Evolutionary conservation across 1,140 invertebrate genomes (phyloP), one percentile per base, ranked within the genome.

Genomic region (Drosophila eugracilis): DNA sequence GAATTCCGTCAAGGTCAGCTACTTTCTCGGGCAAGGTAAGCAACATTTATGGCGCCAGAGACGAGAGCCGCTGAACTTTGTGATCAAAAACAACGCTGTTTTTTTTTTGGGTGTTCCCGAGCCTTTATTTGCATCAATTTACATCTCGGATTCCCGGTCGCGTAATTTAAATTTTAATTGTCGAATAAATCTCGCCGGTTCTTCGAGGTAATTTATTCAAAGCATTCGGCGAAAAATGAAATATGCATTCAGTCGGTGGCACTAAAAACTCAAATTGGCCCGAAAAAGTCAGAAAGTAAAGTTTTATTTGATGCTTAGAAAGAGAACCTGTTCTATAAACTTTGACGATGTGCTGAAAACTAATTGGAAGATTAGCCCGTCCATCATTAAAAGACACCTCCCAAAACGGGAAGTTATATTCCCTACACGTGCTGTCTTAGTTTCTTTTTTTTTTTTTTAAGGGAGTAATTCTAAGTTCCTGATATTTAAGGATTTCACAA

Each of bases 1-100:
- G 21, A 70, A 73, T 62, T 53, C 54, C 42, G 47, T 78, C 84
- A 88, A 88, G 83, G 83, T 88, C 83, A 70, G 65, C 75, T 78
- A 62, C 83, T 83, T 88, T 88, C 83, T 75, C 84, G 58, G 7
- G 24, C 83, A 88, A 88, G 83, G 83, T 72, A 88, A 88, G 86
- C 83, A 78, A 88, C 65, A 83, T 89, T 65, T 44, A 3, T 78
- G 84, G 83, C 83, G 83, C 84, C 84, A 88, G 62, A 42, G 44
- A 45, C 30, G 24, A 22, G 45, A 75, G 76, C 37, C 70, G 79
- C 79, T 83, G 75, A 84, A 79, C 79, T 85, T 79, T 79, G 53
- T 69, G 65, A 49, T 55, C 53, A 75, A 71, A 44, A 83, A 57
- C 41, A 77, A 59, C 54, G 32, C 50, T 34, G 58, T 21, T 12